A percentile compares a stretch with the other conserved stretches of the same genome.
These are phyloP conservation scores for Aphodius granarius DNA, from an alignment of 2,888 invertebrate genomes.

Conservation along the genomic window DNA sequence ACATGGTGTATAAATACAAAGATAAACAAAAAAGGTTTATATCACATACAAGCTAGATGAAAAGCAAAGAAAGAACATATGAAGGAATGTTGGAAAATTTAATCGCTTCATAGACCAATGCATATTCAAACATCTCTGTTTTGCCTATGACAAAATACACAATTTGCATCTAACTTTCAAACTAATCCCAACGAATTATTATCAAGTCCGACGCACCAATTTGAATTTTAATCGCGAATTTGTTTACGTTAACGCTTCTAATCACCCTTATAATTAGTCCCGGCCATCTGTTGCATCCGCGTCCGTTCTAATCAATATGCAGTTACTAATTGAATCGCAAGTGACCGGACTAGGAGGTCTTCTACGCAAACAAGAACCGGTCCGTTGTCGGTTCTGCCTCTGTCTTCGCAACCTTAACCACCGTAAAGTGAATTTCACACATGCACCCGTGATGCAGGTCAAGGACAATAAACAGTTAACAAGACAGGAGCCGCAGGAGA, in stretches of 20 bases:
- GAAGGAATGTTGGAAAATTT: too few relatives aligned
- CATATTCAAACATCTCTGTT: neutral
- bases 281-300: neutral
- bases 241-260: neutral
- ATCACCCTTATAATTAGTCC: neutral
- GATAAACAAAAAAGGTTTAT: too few relatives aligned
- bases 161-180: neutral
- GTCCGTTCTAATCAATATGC: neutral
- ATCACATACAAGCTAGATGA: too few relatives aligned
- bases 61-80: too few relatives aligned
- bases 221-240: neutral
- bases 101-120: too few relatives aligned
- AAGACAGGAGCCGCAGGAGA: conserved; percentile 2
- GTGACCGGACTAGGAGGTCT: neutral
- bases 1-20: too few relatives aligned
- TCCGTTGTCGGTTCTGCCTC: neutral
- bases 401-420: neutral
- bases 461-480: conserved; percentile 44
- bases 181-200: neutral
- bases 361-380: conserved; percentile 1
- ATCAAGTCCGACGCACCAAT: neutral
- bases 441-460: conserved; percentile 37
- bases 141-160: neutral
- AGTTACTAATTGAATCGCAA: neutral
- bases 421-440: conserved; percentile 10